These are phyloP conservation scores for Drosophila limbata DNA, from an alignment of 2,888 invertebrate species.

Conservation along the genomic window DNA sequence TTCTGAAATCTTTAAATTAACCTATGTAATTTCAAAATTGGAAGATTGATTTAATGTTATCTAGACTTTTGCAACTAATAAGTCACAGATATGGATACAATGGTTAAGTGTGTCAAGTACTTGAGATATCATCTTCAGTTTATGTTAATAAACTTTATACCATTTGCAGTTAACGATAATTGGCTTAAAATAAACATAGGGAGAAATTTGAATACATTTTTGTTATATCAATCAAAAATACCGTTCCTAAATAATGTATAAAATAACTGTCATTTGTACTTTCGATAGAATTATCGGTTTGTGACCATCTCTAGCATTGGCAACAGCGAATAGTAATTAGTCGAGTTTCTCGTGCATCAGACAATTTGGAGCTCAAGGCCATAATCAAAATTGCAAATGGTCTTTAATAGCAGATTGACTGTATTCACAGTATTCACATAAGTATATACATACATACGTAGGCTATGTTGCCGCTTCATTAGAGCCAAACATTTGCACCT, in stretches of 20 bases:
- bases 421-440: constrained; percentile 28
- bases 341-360: constrained; percentile 18
- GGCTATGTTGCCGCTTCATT: constrained; percentile 44
- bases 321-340: constrained; percentile 33
- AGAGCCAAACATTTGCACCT: constrained; percentile 39
- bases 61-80: no score
- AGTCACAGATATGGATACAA: no score
- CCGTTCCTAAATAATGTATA: background rate
- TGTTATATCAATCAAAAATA: no score
- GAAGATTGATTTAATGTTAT: no score
- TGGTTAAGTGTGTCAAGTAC: no score
- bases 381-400: constrained; percentile 64
- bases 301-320: constrained; percentile 4
- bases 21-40: no score
- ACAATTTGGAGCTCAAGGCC: constrained; percentile 45
- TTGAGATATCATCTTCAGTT: no score
- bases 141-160: no score
- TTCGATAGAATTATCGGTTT: constrained; percentile 30
- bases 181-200: no score
- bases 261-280: background rate
- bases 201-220: no score
- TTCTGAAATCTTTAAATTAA: background rate
- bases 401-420: constrained; percentile 52
- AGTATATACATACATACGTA: constrained; percentile 15
- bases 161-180: no score